A percentile compares a stretch with the other conserved stretches of the same genome.
Evolutionary conservation across 2,797 vertebrate genomes (phyloP).

Genomic region (Onychomys arenicola): DNA sequence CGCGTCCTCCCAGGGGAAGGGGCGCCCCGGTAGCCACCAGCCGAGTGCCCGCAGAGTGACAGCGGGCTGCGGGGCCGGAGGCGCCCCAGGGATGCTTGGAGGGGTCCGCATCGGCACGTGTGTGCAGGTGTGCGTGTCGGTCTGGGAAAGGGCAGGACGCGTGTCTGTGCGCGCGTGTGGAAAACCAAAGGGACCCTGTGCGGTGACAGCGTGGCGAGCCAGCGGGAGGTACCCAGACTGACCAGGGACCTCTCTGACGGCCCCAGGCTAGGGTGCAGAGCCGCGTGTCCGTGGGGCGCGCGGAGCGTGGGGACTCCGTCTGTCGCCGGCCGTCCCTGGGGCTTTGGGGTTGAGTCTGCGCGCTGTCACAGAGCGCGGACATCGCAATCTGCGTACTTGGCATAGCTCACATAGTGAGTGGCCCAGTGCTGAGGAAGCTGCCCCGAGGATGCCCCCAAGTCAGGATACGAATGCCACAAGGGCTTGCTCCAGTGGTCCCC

Average conservation of each 20-base stretch:
- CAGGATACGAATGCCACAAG: not conserved
- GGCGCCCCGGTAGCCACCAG: not conserved
- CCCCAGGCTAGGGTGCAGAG: not conserved
- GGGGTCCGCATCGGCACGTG: not conserved
- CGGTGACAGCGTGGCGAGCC: not conserved
- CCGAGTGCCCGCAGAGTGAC: not conserved
- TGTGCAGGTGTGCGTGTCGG: constrained; percentile 31
- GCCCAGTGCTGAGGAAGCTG: not conserved
- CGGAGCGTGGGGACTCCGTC: not conserved
- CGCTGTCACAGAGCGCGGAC: not conserved
- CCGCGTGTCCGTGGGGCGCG: not conserved
- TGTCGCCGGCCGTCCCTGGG: not conserved
- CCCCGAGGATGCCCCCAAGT: not conserved
- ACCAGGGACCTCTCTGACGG: not conserved
- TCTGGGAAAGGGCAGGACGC: not conserved
- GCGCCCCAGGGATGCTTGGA: not conserved
- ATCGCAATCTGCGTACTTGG: not conserved
- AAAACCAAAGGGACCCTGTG: not conserved
- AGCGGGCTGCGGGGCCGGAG: not conserved
- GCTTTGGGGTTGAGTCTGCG: constrained; percentile 33
- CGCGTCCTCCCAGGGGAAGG: not conserved
- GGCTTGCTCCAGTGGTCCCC: not conserved
- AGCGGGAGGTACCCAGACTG: not conserved
- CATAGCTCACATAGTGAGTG: not conserved
- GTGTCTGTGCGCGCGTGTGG: constrained; percentile 52